These are phyloP conservation scores for Muntiacus reevesi DNA, from an alignment of 2,113 vertebrate genomes.

Conservation along the genomic window DNA sequence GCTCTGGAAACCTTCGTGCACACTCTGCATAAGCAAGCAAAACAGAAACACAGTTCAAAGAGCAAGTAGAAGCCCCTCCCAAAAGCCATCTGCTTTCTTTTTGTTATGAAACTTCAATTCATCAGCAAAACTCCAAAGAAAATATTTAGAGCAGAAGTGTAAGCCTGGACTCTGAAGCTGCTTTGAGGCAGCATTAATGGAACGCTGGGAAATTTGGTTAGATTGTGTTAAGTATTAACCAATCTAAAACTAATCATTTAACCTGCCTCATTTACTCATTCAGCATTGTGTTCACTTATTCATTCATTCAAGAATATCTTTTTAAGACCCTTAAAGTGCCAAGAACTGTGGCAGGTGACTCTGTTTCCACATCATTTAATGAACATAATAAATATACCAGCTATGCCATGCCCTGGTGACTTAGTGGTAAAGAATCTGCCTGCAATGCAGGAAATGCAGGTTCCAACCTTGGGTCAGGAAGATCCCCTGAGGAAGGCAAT, in stretches of 20 bases:
- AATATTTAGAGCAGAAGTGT: slow-evolving; percentile 63
- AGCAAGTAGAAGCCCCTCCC: slow-evolving; percentile 48
- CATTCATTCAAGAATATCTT: neutral
- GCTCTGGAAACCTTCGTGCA: slow-evolving; percentile 68
- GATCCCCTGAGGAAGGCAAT: neutral
- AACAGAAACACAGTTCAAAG: slow-evolving; percentile 73
- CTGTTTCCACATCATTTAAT: neutral
- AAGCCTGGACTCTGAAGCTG: slow-evolving; percentile 35
- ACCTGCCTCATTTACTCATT: neutral
- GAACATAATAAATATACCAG: neutral
- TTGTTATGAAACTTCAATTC: slow-evolving; percentile 71
- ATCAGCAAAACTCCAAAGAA: slow-evolving; percentile 69
- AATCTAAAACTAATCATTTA: neutral
- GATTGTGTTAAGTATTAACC: neutral
- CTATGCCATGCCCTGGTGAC: neutral
- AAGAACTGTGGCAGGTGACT: neutral
- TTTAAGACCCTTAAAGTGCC: neutral
- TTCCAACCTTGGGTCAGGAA: neutral
- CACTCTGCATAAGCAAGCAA: slow-evolving; percentile 73
- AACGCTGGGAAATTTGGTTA: neutral
- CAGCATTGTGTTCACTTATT: neutral
- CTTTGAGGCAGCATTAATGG: neutral
- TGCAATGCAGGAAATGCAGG: neutral
- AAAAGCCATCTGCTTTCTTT: slow-evolving; percentile 70
- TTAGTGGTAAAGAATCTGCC: neutral